Conservation (phyloP, 1,140 invertebrate species). For the Acyrthosiphon pisum region DNA sequence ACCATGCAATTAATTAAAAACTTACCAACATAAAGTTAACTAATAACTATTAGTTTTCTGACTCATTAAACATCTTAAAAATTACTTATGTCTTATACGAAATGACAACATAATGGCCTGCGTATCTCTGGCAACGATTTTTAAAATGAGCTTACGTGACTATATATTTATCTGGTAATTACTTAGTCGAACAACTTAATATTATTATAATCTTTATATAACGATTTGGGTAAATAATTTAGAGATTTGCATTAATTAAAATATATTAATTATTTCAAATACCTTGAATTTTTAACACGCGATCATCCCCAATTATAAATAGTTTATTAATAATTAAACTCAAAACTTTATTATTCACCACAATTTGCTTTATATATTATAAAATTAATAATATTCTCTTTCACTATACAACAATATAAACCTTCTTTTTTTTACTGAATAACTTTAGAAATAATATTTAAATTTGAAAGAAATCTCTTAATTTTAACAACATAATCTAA, state of each 20-base stretch:
- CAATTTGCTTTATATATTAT: background rate
- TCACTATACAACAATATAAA: background rate
- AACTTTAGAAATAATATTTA: background rate
- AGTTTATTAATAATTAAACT: background rate
- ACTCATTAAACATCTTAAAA: background rate
- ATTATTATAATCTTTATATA: conserved; percentile 15
- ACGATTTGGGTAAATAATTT: background rate
- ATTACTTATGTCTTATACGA: background rate
- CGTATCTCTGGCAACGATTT: background rate
- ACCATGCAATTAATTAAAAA: background rate
- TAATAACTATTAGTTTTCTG: background rate
- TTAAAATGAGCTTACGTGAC: background rate
- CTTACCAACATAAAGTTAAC: background rate
- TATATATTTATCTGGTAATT: conserved; percentile 16
- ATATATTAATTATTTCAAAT: conserved; percentile 1
- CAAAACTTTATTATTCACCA: background rate
- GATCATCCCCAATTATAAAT: background rate
- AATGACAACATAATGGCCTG: background rate
- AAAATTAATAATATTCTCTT: background rate
- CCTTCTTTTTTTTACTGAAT: background rate
- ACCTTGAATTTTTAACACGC: conserved; percentile 23
- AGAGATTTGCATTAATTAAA: background rate
- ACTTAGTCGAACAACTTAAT: background rate
- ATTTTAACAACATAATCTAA: background rate
- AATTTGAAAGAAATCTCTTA: background rate